Evolutionary conservation across 2,113 vertebrate species (phyloP), one percentile per base, ranked within the genome.

Genomic region (Pungitius pungitius): DNA sequence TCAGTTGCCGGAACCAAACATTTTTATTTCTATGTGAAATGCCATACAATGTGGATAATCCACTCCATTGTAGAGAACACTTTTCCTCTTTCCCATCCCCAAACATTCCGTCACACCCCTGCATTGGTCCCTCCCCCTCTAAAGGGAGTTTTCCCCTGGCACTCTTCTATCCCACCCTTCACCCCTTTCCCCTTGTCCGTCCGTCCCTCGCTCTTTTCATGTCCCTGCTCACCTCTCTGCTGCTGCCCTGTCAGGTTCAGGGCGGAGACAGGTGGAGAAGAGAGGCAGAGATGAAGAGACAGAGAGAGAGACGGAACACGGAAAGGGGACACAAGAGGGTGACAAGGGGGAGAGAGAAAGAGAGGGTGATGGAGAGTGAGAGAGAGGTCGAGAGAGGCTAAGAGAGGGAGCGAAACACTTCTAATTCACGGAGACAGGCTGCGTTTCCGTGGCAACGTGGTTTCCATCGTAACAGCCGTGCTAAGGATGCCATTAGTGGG

Each of bases 401-500:
- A 74, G 80, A 82, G 87, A 82, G 85, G 64, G 81, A 89, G 87
- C 60, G 87, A 89, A 79, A 91, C 67, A 85, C 87, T 91, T 91
- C 81, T 91, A 90, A 92, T 93, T 92, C 90, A 91, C 81, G 83
- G 86, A 91, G 92, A 92, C 90, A 78, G 84, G 85, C 90, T 85
- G 91, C 73, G 92, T 94, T 93, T 88, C 92, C 91, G 81, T 91
- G 91, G 92, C 90, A 93, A 93, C 92, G 61, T 90, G 89, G 92
- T 94, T 93, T 89, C 92, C 92, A 93, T 91, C 88, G 92, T 90
- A 92, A 93, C 90, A 85, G 90, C 82, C 75, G 82, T 89, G 90
- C 89, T 92, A 90, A 93, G 91, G 92, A 93, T 93, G 91, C 90
- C 91, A 93, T 93, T 92, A 93, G 91, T 85, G 63, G 73, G 69